Percentiles rank a stretch among this genome's conserved stretches.
Evolutionary conservation across 2,888 invertebrate genomes (phyloP).

Genomic region (Sinelater perroti): DNA sequence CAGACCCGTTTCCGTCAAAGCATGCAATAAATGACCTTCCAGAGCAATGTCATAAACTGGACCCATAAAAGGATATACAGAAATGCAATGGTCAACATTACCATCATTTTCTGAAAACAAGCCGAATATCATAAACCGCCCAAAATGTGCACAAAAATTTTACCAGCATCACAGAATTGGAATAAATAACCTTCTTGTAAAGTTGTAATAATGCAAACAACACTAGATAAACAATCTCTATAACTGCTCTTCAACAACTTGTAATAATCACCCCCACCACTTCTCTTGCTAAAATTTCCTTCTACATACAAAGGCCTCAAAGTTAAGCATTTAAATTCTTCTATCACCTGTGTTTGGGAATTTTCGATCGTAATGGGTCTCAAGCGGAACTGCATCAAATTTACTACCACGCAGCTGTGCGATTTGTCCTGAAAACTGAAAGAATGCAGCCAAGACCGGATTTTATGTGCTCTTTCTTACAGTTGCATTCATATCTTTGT

Average conservation of each 20-base stretch:
- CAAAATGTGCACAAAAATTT: too few species aligned
- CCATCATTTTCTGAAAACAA: slow-evolving; percentile 42
- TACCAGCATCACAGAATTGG: slow-evolving; percentile 67
- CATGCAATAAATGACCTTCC: slow-evolving; percentile 75
- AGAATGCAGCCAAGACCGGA: slow-evolving; percentile 5
- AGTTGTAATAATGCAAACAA: slow-evolving; percentile 71
- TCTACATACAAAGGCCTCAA: slow-evolving; percentile 63
- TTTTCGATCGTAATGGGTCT: slow-evolving; percentile 57
- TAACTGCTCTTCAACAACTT: slow-evolving; percentile 64
- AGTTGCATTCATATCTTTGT: slow-evolving; percentile 60
- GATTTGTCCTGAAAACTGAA: slow-evolving; percentile 46
- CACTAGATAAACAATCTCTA: slow-evolving; percentile 67
- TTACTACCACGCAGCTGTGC: slow-evolving; percentile 58
- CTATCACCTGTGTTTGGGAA: slow-evolving; percentile 58
- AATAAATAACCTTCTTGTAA: slow-evolving; percentile 78
- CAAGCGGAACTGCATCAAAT: slow-evolving; percentile 62
- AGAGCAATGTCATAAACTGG: slow-evolving; percentile 72
- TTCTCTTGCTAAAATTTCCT: slow-evolving; percentile 40
- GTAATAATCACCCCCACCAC: slow-evolving; percentile 36
- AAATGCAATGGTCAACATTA: slow-evolving; percentile 64
- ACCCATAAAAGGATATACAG: slow-evolving; percentile 76
- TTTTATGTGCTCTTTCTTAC: slow-evolving; percentile 49
- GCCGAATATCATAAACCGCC: neutral
- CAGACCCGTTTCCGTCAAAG: slow-evolving; percentile 77
- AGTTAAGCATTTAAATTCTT: slow-evolving; percentile 64